Percentiles rank a stretch among this genome's conserved stretches.
Evolutionary conservation across 2,888 invertebrate genomes (phyloP).

Genomic region (Schizaphis graminum): DNA sequence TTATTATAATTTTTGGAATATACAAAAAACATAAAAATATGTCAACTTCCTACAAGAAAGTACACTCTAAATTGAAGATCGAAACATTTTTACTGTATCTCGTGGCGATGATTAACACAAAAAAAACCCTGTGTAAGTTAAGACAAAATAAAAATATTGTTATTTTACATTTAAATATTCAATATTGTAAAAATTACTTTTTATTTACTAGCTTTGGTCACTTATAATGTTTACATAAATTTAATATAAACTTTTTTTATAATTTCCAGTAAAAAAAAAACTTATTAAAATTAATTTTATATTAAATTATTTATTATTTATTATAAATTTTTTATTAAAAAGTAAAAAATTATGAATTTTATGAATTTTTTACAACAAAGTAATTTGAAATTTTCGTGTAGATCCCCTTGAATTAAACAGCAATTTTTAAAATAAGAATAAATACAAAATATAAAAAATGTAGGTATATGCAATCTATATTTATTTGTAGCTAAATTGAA

Average conservation of each 20-base stretch:
- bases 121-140: background rate
- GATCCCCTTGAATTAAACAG: background rate
- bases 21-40: background rate
- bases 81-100: background rate
- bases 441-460: background rate
- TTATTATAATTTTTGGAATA: background rate
- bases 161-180: background rate
- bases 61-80: background rate
- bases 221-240: background rate
- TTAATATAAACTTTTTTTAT: background rate
- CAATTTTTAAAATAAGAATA: background rate
- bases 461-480: background rate
- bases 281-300: background rate
- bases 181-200: background rate
- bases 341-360: background rate
- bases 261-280: background rate
- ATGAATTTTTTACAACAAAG: background rate
- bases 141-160: background rate
- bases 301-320: too few species aligned
- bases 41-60: background rate
- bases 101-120: background rate
- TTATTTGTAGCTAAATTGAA: too few species aligned
- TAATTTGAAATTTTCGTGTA: background rate
- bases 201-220: background rate
- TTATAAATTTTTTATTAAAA: too few species aligned